Conservation (phyloP, 2,888 invertebrate species). For the Aspidiotus rigidus region DNA sequence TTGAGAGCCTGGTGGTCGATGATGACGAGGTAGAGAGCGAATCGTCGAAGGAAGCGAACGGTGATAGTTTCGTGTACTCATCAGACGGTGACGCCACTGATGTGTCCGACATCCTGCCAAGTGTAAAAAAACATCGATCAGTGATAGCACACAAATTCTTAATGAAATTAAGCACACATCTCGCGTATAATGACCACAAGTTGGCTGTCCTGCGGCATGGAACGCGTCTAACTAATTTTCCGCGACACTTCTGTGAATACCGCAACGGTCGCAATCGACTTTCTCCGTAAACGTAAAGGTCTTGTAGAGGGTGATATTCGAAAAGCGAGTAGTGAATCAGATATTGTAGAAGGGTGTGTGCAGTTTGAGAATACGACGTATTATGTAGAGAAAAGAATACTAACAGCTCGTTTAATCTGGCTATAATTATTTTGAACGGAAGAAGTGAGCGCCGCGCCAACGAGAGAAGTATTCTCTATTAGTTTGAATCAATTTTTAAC, state of each 20-base stretch:
- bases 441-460: constrained; percentile 1
- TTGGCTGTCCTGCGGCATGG: no score
- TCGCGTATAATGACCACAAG: no score
- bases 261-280: no score
- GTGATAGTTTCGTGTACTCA: constrained; percentile 19
- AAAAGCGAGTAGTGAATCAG: not conserved
- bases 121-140: not conserved
- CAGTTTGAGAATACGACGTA: no score
- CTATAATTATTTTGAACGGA: constrained; percentile 30
- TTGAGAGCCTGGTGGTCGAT: constrained; percentile 13
- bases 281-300: constrained; percentile 1
- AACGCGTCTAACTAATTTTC: no score
- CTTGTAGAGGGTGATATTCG: constrained; percentile 1
- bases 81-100: constrained; percentile 29
- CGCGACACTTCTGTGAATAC: no score
- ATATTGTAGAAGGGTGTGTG: not conserved
- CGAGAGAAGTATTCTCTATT: constrained; percentile 19
- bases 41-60: constrained; percentile 19
- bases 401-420: constrained; percentile 23
- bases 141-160: no score
- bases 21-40: constrained; percentile 16
- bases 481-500: constrained; percentile 33
- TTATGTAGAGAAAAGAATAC: constrained; percentile 5
- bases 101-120: constrained; percentile 28
- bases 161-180: no score